Base-by-base conservation (phyloP, 2,113 vertebrate species). In the Forbesichthys papilliferus region DNA sequence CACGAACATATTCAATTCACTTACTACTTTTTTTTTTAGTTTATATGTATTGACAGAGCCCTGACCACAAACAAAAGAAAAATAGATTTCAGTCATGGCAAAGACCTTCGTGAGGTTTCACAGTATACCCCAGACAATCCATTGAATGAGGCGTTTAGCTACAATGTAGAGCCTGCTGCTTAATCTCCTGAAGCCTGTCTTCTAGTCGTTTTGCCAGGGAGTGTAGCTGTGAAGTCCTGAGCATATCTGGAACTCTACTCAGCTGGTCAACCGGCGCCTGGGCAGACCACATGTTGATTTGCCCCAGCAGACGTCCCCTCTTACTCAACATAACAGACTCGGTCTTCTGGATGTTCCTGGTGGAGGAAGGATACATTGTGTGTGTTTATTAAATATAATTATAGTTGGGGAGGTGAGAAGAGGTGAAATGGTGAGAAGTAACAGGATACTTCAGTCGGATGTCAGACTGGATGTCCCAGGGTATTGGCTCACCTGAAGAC, bases 201-300 rank as follows among this genome's bases (percentile, higher is more conserved):
- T 71, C n/a, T 0, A 92, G 65, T 56, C 77, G 85, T 0, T 71
- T 13, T 47, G 59, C 73, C 16, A 73, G 8, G 3, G 6, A 14
- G 20, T 0, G 12, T 16, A 86, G 58, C 0, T 77, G 42, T n/a
- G 51, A 12, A 0, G 1, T 12, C 51, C 4, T 82, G 46, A 91
- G 63, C 55, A 68, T 60, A 14, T 49, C 1, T 0, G 80, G 82
- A 13, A 92, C 47, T 1, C 55, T 59, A 11, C 34, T 77, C 53
- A 90, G 72, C 56, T 80, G 54, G 34, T 71, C 54, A 4, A 9
- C 4, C 0, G 67, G 11, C 46, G 73, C 67, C 5, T 68, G 8
- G 14, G 56, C 12, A 55, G 88, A 9, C 90, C 90, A 90, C 0
- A 18, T 7, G 48, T 0, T 65, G 71, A 92, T 79, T 2, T n/a